Percentiles rank a stretch among this genome's conserved stretches.
These are phyloP conservation scores for Gallinago nigripennis DNA, from an alignment of 2,797 vertebrate species.

Conservation along the genomic window DNA sequence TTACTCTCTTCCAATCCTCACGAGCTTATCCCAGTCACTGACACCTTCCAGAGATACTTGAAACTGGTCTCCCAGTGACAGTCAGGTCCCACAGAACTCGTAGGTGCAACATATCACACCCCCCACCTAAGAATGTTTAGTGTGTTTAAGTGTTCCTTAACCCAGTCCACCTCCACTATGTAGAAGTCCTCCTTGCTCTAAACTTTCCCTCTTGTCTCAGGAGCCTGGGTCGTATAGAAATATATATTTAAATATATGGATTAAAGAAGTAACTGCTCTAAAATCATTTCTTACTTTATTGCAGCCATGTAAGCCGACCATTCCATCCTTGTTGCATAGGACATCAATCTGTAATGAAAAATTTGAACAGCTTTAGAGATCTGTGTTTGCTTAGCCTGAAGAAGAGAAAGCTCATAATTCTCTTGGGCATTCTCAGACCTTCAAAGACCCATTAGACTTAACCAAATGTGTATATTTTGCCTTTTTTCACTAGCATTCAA, in stretches of 20 bases:
- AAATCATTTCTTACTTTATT: background rate
- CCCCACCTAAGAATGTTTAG: background rate
- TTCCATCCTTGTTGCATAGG: background rate
- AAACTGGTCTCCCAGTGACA: background rate
- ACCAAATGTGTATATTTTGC: background rate
- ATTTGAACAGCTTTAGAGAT: background rate
- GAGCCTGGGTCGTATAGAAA: background rate
- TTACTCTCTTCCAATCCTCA: background rate
- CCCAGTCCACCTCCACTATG: background rate
- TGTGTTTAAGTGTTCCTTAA: background rate
- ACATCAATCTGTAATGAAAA: background rate
- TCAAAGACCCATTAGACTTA: background rate
- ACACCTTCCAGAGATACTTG: background rate
- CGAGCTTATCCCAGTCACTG: background rate
- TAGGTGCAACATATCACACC: background rate
- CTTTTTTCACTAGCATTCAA: background rate
- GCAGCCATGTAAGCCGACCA: background rate
- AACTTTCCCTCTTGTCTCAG: background rate
- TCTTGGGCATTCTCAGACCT: background rate
- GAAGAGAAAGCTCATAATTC: background rate
- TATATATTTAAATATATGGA: background rate
- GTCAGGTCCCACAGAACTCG: background rate
- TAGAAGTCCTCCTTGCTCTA: background rate
- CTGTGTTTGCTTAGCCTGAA: background rate
- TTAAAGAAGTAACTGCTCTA: background rate